A percentile compares a stretch with the other conserved stretches of the same genome.
Conservation (phyloP, 2,888 invertebrate genomes). For the Polymixis lichenea region DNA sequence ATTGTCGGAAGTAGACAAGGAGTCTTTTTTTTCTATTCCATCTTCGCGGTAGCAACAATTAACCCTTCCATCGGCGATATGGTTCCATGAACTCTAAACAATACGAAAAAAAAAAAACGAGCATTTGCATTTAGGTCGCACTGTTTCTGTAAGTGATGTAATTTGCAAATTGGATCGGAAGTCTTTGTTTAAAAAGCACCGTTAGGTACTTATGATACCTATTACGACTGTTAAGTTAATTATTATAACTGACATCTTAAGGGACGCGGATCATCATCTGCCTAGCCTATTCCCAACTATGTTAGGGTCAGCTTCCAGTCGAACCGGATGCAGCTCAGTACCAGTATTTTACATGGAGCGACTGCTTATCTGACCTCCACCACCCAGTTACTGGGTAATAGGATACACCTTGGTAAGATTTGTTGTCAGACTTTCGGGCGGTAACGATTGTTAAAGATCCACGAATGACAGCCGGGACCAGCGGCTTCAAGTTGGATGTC, state of each 20-base stretch:
- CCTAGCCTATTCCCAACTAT: too few species aligned
- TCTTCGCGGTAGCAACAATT: conserved; percentile 56
- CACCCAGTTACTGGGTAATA: too few species aligned
- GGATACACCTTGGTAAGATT: too few species aligned
- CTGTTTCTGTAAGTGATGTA: conserved; percentile 57
- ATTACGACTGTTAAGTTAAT: not conserved
- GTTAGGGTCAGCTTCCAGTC: too few species aligned
- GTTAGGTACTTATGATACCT: conserved; percentile 40
- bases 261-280: too few species aligned
- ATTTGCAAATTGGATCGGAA: conserved; percentile 58
- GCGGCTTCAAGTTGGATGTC: too few species aligned
- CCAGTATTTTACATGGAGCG: too few species aligned
- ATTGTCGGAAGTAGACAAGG: conserved; percentile 43
- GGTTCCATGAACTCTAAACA: conserved; percentile 60
- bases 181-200: conserved; percentile 57
- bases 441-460: too few species aligned
- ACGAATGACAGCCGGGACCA: too few species aligned
- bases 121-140: conserved; percentile 48
- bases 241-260: not conserved
- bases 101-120: conserved; percentile 52
- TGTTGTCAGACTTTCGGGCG: too few species aligned
- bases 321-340: too few species aligned
- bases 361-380: too few species aligned
- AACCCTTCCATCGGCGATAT: conserved; percentile 60
- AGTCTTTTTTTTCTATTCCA: conserved; percentile 45